phyloP scores from a whole-genome alignment of 1,140 invertebrate species.

The Acyrthosiphon pisum region DNA sequence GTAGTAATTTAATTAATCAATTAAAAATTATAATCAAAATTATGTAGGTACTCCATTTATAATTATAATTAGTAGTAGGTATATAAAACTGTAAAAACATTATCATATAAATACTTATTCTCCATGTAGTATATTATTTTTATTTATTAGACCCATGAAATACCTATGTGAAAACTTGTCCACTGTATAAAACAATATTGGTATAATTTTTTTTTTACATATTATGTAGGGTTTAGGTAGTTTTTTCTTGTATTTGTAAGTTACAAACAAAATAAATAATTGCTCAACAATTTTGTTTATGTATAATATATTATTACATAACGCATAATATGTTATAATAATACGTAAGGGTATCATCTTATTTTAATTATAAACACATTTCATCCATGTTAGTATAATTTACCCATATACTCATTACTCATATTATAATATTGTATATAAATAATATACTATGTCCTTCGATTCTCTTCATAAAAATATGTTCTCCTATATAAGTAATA shows the following conservation, averaged over 20 bases:
- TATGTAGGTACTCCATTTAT: not conserved
- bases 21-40: constrained; percentile 20
- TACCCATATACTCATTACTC: not conserved
- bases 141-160: constrained; percentile 16
- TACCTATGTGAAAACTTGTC: not conserved
- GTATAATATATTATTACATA: not conserved
- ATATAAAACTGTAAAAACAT: constrained; percentile 18
- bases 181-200: not conserved
- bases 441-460: not conserved
- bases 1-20: constrained; percentile 4
- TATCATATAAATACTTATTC: not conserved
- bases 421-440: not conserved
- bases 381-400: not conserved
- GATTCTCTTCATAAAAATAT: not conserved
- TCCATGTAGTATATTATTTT: not conserved
- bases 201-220: not conserved
- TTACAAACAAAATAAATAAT: constrained; percentile 22
- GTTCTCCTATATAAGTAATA: not conserved
- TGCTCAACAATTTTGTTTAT: constrained; percentile 34
- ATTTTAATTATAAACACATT: not conserved
- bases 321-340: not conserved
- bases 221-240: not conserved
- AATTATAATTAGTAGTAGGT: not conserved
- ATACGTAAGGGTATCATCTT: not conserved
- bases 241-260: constrained; percentile 12